Conservation (phyloP, 2,888 invertebrate genomes). For the Mimas tiliae region DNA sequence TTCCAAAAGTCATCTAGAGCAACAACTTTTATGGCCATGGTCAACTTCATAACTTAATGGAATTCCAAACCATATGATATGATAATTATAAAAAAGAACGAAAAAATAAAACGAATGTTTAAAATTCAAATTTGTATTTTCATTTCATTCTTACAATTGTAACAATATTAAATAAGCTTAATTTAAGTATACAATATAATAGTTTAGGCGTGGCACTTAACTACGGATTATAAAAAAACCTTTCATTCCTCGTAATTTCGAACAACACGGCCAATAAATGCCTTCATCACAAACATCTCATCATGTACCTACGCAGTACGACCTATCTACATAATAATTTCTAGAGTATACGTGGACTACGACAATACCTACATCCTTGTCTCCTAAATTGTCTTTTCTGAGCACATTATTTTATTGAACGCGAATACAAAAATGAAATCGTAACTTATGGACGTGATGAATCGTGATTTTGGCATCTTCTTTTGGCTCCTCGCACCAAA, state of each 20-base stretch:
- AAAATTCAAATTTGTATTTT: constrained; percentile 72
- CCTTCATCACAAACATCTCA: constrained; percentile 72
- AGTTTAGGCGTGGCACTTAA: constrained; percentile 81
- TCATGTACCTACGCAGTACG: constrained; percentile 38
- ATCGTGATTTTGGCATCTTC: constrained; percentile 76
- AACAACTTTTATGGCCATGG: too few species aligned
- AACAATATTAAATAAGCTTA: constrained; percentile 81
- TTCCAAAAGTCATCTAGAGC: too few species aligned
- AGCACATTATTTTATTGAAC: constrained; percentile 65
- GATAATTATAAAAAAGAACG: too few species aligned
- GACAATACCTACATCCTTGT: constrained; percentile 55
- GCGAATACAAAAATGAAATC: constrained; percentile 45
- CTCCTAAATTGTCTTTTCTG: constrained; percentile 78
- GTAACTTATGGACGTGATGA: constrained; percentile 64
- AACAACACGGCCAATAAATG: constrained; percentile 80
- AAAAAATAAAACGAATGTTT: constrained; percentile 40
- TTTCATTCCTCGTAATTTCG: constrained; percentile 68
- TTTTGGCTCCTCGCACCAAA: constrained; percentile 77
- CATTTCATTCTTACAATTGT: constrained; percentile 66
- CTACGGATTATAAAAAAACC: constrained; percentile 73
- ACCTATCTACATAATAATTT: constrained; percentile 46
- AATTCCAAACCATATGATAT: too few species aligned
- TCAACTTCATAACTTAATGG: too few species aligned
- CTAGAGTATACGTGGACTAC: constrained; percentile 53
- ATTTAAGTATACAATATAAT: constrained; percentile 64